Conservation (phyloP, 1,140 invertebrate species). For the Neotoxoptera formosana region DNA sequence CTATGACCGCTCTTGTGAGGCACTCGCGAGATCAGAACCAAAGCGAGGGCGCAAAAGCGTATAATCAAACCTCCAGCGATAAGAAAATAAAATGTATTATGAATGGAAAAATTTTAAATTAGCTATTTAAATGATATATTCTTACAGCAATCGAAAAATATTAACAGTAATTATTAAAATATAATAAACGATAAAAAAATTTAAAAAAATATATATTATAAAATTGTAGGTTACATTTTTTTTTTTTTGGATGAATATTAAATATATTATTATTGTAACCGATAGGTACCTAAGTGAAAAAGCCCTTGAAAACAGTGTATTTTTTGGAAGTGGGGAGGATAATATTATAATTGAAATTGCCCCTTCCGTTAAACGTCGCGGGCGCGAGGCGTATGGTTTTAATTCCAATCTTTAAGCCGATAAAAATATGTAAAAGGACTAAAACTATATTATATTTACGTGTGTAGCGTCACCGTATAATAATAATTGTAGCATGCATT, state of each 20-base stretch:
- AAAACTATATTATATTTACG: background rate
- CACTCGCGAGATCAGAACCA: too few relatives aligned
- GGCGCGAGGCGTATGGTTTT: background rate
- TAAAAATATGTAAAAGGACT: background rate
- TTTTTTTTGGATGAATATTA: background rate
- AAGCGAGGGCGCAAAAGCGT: too few relatives aligned
- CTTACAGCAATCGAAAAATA: too few relatives aligned
- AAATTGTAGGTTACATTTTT: background rate
- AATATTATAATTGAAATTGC: background rate
- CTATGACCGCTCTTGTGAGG: too few relatives aligned
- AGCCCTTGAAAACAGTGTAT: background rate
- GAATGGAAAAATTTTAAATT: too few relatives aligned
- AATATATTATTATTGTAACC: background rate
- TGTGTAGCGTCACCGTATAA: background rate
- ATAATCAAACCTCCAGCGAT: background rate
- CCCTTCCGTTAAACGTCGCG: background rate
- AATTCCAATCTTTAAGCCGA: background rate
- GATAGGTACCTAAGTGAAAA: background rate
- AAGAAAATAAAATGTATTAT: background rate
- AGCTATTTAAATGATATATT: too few relatives aligned
- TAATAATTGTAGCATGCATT: background rate
- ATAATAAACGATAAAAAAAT: too few relatives aligned
- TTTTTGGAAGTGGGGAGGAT: background rate
- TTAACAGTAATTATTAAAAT: too few relatives aligned
- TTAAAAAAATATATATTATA: background rate